Conservation (phyloP, 2,113 vertebrate genomes). For the Eubucco bourcierii region DNA sequence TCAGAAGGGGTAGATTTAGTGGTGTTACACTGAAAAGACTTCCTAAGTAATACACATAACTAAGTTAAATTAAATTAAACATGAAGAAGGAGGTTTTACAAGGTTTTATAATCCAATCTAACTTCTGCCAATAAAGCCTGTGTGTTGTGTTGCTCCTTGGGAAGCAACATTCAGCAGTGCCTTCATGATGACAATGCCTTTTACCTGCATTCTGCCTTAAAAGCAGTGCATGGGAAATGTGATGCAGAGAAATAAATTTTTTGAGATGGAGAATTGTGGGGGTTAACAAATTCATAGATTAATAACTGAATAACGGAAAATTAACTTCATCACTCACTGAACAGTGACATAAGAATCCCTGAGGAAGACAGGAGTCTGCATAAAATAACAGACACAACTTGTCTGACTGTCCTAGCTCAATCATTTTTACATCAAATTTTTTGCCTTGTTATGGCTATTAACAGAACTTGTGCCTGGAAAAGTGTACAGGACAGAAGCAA, state of each 20-base stretch:
- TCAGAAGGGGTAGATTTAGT: neutral
- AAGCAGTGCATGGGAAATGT: neutral
- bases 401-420: neutral
- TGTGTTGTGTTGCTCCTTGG: neutral
- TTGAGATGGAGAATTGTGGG: neutral
- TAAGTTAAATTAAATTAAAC: neutral
- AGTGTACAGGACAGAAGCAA: neutral
- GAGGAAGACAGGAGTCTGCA: neutral
- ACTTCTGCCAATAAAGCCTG: neutral
- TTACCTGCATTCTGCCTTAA: neutral
- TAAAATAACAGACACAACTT: neutral
- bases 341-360: neutral
- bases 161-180: neutral
- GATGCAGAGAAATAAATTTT: neutral
- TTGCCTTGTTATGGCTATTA: neutral
- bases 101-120: neutral
- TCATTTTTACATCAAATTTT: neutral
- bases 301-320: neutral
- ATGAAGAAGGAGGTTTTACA: neutral
- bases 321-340: neutral
- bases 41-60: neutral
- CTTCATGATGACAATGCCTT: neutral
- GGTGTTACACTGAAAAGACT: neutral
- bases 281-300: neutral
- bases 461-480: neutral